These are phyloP conservation scores for Ptyas mucosa DNA, from an alignment of 2,113 vertebrate species.

Conservation along the genomic window DNA sequence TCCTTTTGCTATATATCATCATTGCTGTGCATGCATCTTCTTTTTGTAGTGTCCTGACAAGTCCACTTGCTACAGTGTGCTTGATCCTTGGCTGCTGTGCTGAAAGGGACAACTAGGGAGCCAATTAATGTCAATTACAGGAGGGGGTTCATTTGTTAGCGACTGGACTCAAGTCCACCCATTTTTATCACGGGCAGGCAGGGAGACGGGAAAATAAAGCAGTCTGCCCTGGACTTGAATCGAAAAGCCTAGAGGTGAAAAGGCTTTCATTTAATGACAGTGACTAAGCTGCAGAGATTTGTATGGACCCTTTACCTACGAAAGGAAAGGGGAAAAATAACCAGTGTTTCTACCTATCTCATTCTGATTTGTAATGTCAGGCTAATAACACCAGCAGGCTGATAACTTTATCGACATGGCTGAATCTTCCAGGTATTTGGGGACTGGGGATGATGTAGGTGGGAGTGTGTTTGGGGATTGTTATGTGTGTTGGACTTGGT, in stretches of 20 bases:
- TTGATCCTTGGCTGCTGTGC: neutral
- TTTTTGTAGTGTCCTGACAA: neutral
- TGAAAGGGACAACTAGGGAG: neutral
- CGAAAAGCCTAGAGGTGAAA: neutral
- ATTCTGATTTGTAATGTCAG: rapidly evolving
- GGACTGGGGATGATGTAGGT: neutral
- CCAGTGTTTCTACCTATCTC: neutral
- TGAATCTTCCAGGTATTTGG: neutral
- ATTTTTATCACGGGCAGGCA: neutral
- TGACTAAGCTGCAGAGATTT: neutral
- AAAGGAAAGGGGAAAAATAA: neutral
- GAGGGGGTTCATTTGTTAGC: neutral
- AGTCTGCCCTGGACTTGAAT: neutral
- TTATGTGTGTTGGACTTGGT: no score
- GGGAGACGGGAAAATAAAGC: neutral
- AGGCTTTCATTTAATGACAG: neutral
- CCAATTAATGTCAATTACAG: neutral
- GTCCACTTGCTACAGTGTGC: neutral
- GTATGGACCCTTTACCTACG: rapidly evolving
- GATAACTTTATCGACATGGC: neutral
- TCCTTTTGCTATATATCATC: neutral
- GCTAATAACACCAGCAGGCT: neutral
- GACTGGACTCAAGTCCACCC: neutral
- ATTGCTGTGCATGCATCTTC: neutral
- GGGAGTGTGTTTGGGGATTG: no score